phyloP scores from a whole-genome alignment of 2,113 vertebrate species.

The Sminthopsis crassicaudata region DNA sequence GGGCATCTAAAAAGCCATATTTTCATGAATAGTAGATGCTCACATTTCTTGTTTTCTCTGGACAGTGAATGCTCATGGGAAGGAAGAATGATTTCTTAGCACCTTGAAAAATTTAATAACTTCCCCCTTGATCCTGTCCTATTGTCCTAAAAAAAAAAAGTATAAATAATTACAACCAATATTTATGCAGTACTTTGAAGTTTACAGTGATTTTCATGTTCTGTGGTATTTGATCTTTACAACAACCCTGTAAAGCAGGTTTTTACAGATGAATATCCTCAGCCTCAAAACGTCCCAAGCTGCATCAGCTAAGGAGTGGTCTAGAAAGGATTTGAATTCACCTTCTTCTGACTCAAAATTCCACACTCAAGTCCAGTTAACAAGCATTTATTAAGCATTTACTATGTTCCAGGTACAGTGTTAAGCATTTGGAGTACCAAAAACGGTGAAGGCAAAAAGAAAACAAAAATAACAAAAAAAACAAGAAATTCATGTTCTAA shows the following conservation, averaged over 20 bases:
- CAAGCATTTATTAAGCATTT: rapidly evolving
- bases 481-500: background rate
- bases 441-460: too few relatives aligned
- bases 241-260: background rate
- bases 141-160: background rate
- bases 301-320: too few relatives aligned
- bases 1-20: background rate
- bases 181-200: background rate
- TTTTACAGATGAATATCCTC: background rate
- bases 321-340: background rate
- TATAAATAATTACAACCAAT: background rate
- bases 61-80: background rate
- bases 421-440: too few relatives aligned
- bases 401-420: too few relatives aligned
- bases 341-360: background rate
- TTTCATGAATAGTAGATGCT: background rate
- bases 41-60: background rate
- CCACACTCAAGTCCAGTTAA: background rate
- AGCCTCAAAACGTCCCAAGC: background rate
- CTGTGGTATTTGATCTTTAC: background rate
- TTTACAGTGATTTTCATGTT: background rate
- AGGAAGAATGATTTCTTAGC: background rate
- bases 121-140: background rate
- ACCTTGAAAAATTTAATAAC: background rate
- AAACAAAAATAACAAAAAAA: background rate